phyloP scores from a whole-genome alignment of 2,888 invertebrate genomes.

The Dolichomitus sp. region DNA sequence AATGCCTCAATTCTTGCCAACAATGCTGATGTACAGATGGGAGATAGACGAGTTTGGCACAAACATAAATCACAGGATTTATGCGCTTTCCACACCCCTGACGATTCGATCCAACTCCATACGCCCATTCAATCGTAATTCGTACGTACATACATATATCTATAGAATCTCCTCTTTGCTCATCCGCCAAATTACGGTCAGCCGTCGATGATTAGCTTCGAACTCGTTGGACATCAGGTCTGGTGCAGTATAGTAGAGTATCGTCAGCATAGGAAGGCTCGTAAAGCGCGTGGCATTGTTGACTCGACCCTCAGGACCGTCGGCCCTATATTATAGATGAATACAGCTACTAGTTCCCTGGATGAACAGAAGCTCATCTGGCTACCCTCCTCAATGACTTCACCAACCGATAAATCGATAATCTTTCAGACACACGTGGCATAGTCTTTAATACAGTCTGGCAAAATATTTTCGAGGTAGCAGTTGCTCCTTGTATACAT shows the following conservation, averaged over 20 bases:
- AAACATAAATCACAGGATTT: slow-evolving; percentile 37
- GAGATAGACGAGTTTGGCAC: slow-evolving; percentile 39
- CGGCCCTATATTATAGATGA: slow-evolving; percentile 51
- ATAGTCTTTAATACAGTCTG: background rate
- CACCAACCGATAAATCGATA: slow-evolving; percentile 63
- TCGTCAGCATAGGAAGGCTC: slow-evolving; percentile 25
- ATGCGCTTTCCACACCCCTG: slow-evolving; percentile 20
- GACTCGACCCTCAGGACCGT: slow-evolving; percentile 49
- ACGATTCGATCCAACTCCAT: slow-evolving; percentile 28
- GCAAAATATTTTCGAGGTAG: slow-evolving; percentile 26
- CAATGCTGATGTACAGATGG: slow-evolving; percentile 69
- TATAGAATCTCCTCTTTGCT: slow-evolving; percentile 28
- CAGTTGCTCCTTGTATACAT: background rate
- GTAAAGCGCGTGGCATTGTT: slow-evolving; percentile 64
- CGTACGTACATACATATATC: slow-evolving; percentile 57
- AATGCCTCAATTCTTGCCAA: slow-evolving; percentile 49
- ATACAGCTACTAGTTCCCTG: slow-evolving; percentile 41
- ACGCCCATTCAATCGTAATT: slow-evolving; percentile 67
- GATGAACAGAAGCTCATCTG: slow-evolving; percentile 49
- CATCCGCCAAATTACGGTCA: slow-evolving; percentile 72
- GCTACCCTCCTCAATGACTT: slow-evolving; percentile 37
- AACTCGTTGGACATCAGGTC: slow-evolving; percentile 60
- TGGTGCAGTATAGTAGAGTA: slow-evolving; percentile 18
- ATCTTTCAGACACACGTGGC: slow-evolving; percentile 23
- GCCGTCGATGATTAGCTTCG: slow-evolving; percentile 70